A percentile compares a stretch with the other conserved stretches of the same genome.
phyloP scores from a whole-genome alignment of 2,888 invertebrate species.

The Nasonia oneida region DNA sequence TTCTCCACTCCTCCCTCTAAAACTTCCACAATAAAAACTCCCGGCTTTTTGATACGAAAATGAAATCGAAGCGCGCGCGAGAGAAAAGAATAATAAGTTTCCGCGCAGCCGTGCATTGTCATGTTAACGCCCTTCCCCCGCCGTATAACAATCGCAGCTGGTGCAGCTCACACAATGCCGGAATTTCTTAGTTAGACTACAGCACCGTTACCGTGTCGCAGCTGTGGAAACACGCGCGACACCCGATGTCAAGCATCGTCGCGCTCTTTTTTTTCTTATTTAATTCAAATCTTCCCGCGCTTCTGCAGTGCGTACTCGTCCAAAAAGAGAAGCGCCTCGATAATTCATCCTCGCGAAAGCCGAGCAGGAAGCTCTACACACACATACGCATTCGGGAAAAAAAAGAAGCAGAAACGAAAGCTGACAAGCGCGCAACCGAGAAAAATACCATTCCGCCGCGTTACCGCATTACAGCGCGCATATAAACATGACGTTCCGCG shows the following conservation, averaged over 20 bases:
- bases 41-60: constrained; percentile 38
- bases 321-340: neutral
- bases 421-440: constrained; percentile 32
- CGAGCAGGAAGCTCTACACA: neutral
- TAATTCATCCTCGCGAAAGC: neutral
- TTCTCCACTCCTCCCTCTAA: neutral
- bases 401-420: constrained; percentile 56
- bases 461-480: constrained; percentile 70
- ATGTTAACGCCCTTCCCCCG: constrained; percentile 74
- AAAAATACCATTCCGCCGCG: constrained; percentile 68
- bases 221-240: neutral
- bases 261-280: neutral
- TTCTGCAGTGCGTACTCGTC: neutral
- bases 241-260: neutral
- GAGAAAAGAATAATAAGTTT: constrained; percentile 58
- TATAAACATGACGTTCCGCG: constrained; percentile 60
- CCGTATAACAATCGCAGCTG: constrained; percentile 73
- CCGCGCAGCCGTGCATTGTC: constrained; percentile 71
- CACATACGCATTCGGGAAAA: neutral
- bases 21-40: neutral
- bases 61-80: constrained; percentile 58
- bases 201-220: constrained; percentile 13
- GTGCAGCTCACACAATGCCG: constrained; percentile 45
- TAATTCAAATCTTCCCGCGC: neutral
- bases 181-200: constrained; percentile 53